These are phyloP conservation scores for Pammene aurita DNA, from an alignment of 2,888 invertebrate species.

Conservation along the genomic window DNA sequence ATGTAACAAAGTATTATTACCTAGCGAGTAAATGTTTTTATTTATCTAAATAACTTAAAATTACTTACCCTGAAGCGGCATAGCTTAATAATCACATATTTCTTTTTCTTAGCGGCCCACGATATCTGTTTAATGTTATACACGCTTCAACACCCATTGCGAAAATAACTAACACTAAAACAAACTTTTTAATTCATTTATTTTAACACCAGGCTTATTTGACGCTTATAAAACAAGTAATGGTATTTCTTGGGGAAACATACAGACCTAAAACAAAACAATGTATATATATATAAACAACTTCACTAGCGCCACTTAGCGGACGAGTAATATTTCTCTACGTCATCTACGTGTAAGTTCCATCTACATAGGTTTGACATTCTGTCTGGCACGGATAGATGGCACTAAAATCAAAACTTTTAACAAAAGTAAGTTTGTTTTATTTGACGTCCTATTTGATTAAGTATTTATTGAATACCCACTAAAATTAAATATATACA, in stretches of 20 bases:
- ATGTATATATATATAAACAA: slow-evolving; percentile 40
- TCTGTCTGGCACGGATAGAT: background rate
- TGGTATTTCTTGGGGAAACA: slow-evolving; percentile 26
- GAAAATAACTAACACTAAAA: slow-evolving; percentile 7
- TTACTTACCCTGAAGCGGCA: slow-evolving; percentile 33
- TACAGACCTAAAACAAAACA: slow-evolving; percentile 15
- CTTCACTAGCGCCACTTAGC: slow-evolving; percentile 14
- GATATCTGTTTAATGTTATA: slow-evolving; percentile 1
- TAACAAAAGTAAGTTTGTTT: background rate
- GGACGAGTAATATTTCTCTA: background rate
- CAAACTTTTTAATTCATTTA: slow-evolving; percentile 12
- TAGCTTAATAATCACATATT: slow-evolving; percentile 28
- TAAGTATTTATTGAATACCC: too few species aligned
- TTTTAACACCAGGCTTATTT: background rate
- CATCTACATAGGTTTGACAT: background rate
- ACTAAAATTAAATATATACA: background rate
- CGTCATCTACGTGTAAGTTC: background rate
- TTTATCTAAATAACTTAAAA: background rate
- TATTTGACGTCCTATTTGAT: background rate
- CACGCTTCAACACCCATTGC: slow-evolving; percentile 8
- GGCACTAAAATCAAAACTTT: background rate
- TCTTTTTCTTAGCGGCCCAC: slow-evolving; percentile 8
- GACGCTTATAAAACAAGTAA: slow-evolving; percentile 1
- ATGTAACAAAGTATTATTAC: background rate
- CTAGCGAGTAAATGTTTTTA: background rate